Evolutionary conservation across 2,113 vertebrate species (phyloP).

Genomic region (Fregetta grallaria): DNA sequence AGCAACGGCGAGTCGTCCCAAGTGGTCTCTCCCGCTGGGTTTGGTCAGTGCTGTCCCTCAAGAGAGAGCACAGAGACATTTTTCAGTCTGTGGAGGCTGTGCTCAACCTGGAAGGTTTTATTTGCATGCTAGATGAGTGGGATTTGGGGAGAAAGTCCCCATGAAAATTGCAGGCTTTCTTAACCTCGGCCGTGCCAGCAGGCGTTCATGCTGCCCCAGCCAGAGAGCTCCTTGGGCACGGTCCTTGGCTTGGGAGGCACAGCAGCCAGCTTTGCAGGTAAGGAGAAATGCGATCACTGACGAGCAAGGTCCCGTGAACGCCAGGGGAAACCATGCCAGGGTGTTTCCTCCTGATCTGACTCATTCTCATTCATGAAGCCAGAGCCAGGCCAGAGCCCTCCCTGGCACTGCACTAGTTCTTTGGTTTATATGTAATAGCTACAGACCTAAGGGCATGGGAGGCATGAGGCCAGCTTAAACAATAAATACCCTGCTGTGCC

Average conservation of each 20-base stretch:
- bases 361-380: constrained; percentile 33
- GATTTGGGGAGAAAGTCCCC: neutral
- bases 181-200: neutral
- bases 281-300: neutral
- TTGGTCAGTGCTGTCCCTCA: neutral
- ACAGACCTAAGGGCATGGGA: constrained; percentile 44
- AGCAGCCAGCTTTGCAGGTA: neutral
- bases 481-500: constrained; percentile 45
- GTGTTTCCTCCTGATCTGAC: constrained; percentile 37
- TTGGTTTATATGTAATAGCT: constrained; percentile 57
- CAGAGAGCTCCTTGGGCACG: accelerated
- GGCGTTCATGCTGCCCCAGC: accelerated
- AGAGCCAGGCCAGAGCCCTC: constrained; percentile 49
- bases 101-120: neutral
- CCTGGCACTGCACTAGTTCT: constrained; percentile 15
- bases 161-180: neutral
- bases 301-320: neutral
- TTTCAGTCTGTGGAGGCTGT: neutral
- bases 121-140: neutral
- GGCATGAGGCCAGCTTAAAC: constrained; percentile 48
- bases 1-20: accelerated
- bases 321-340: constrained; percentile 35
- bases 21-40: neutral
- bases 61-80: neutral
- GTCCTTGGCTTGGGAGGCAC: neutral